These are phyloP conservation scores for Catocala nupta DNA, from an alignment of 2,888 invertebrate genomes.

Conservation along the genomic window DNA sequence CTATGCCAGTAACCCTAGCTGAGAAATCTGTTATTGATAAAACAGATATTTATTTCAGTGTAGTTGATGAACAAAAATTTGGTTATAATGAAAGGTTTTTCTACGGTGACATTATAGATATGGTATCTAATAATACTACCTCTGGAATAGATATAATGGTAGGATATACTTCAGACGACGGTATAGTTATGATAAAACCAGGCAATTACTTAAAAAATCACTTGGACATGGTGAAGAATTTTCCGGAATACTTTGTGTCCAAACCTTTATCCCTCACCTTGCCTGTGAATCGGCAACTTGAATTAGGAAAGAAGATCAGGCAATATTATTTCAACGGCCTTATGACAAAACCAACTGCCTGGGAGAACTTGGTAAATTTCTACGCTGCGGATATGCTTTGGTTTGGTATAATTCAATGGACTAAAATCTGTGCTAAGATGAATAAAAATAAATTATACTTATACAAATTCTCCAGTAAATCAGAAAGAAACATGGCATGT, in stretches of 20 bases:
- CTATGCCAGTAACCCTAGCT: constrained; percentile 42
- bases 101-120: constrained; percentile 61
- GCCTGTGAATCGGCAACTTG: constrained; percentile 39
- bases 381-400: constrained; percentile 42
- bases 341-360: constrained; percentile 42
- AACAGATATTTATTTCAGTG: constrained; percentile 41
- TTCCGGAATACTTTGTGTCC: constrained; percentile 44
- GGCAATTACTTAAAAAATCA: constrained; percentile 16
- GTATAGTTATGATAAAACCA: constrained; percentile 58
- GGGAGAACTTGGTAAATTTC: constrained; percentile 45
- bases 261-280: constrained; percentile 37
- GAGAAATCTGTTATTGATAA: constrained; percentile 35
- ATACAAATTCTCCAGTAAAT: constrained; percentile 57
- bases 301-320: constrained; percentile 51
- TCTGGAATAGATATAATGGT: constrained; percentile 89
- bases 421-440: constrained; percentile 43
- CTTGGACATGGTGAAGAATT: constrained; percentile 25
- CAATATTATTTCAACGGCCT: constrained; percentile 49
- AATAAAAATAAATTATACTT: constrained; percentile 55
- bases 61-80: constrained; percentile 61
- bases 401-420: constrained; percentile 49
- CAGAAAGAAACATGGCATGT: constrained; percentile 56
- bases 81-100: constrained; percentile 60
- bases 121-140: constrained; percentile 79
- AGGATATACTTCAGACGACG: constrained; percentile 90